Evolutionary conservation across 2,113 vertebrate genomes (phyloP).

Genomic region (Solea senegalensis): DNA sequence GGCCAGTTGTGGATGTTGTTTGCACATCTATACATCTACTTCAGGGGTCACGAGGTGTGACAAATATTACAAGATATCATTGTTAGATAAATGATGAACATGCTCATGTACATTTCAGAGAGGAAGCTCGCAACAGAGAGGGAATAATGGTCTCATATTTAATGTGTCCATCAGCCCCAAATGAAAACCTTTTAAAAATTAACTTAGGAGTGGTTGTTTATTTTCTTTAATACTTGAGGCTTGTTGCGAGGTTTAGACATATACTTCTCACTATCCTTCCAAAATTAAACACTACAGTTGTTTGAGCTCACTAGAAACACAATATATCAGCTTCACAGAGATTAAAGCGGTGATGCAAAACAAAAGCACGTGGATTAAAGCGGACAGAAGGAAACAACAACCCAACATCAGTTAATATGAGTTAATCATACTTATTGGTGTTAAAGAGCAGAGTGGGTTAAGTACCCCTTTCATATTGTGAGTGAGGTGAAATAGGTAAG

Average conservation of each 20-base stretch:
- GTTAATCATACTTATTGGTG: slow-evolving; percentile 3
- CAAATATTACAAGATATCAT: too few relatives aligned
- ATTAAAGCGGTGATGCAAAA: slow-evolving; percentile 32
- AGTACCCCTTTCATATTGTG: slow-evolving; percentile 44
- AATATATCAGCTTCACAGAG: neutral
- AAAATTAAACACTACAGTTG: neutral
- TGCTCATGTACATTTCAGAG: too few relatives aligned
- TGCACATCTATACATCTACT: too few relatives aligned
- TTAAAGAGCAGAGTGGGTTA: slow-evolving; percentile 40
- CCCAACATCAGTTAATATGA: neutral
- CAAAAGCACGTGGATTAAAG: slow-evolving; percentile 37
- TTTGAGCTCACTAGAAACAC: neutral
- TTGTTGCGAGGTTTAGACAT: neutral
- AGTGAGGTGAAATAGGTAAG: slow-evolving; percentile 57
- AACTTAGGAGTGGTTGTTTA: too few relatives aligned
- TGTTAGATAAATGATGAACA: too few relatives aligned
- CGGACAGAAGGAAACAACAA: slow-evolving; percentile 24
- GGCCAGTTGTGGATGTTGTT: too few relatives aligned
- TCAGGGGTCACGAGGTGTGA: too few relatives aligned
- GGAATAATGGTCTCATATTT: too few relatives aligned
- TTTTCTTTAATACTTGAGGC: too few relatives aligned
- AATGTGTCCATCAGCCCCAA: too few relatives aligned
- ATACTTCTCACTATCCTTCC: neutral
- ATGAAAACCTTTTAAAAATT: too few relatives aligned
- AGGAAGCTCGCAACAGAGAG: too few relatives aligned